Conservation (phyloP, 2,888 invertebrate genomes). For the Torymus aiolomorphi region DNA sequence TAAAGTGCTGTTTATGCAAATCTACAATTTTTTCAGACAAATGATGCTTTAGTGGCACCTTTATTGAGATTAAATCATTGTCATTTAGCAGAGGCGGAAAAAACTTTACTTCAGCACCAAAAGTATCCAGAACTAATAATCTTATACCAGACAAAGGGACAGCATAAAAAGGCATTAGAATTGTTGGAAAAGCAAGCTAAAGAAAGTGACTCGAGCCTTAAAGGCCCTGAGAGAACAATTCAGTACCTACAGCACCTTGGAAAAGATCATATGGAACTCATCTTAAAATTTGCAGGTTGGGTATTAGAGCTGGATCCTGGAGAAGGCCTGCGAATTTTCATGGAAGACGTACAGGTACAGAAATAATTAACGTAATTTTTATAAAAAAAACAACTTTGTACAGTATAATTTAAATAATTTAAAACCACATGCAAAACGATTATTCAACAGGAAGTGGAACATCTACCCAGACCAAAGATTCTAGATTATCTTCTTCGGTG, state of each 20-base stretch:
- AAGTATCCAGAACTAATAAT: conserved; percentile 96
- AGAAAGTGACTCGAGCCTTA: conserved; percentile 85
- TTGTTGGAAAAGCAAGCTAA: conserved; percentile 87
- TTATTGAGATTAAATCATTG: conserved; percentile 93
- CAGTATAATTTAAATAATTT: neutral
- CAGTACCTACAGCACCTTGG: conserved; percentile 94
- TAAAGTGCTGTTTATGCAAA: conserved; percentile 4
- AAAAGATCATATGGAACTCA: conserved; percentile 85
- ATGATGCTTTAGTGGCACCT: conserved; percentile 95
- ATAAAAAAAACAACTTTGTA: neutral
- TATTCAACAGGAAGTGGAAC: conserved; percentile 85
- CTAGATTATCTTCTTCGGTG: conserved; percentile 91
- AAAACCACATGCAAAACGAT: neutral
- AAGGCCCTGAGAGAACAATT: conserved; percentile 89
- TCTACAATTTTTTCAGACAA: conserved; percentile 81
- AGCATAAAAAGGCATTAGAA: conserved; percentile 94
- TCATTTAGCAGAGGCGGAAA: conserved; percentile 94
- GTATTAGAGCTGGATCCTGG: conserved; percentile 90
- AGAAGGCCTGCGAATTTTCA: conserved; percentile 87
- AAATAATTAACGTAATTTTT: neutral
- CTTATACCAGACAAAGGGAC: conserved; percentile 94
- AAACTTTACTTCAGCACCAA: conserved; percentile 88
- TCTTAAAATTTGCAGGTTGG: conserved; percentile 96
- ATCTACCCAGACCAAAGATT: conserved; percentile 90
- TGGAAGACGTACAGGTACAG: conserved; percentile 72